Conservation (phyloP, 2,113 vertebrate genomes). For the Cygnus atratus region DNA sequence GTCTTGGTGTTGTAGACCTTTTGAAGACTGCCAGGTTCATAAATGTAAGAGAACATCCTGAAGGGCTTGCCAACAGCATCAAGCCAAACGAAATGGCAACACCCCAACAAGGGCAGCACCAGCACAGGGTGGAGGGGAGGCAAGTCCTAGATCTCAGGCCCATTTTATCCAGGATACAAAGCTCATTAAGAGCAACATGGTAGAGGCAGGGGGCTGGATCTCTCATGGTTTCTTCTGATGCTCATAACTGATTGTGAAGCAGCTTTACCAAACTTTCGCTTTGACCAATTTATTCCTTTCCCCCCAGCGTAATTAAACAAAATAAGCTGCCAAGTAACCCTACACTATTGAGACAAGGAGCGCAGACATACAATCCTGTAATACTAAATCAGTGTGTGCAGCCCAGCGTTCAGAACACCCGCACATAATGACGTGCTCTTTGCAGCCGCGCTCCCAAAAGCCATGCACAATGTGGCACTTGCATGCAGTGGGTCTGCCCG, state of each 20-base stretch:
- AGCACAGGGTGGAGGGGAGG: background rate
- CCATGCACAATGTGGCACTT: too few species aligned
- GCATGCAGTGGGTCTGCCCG: too few species aligned
- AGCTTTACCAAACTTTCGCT: background rate
- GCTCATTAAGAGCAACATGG: background rate
- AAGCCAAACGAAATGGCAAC: fast-evolving
- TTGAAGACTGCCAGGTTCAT: background rate
- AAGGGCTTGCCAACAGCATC: background rate
- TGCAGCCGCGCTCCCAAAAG: too few species aligned
- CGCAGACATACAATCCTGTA: background rate
- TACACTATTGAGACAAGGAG: background rate
- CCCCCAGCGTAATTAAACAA: background rate
- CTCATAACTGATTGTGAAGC: background rate
- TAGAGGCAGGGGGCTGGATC: background rate
- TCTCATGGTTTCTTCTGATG: background rate
- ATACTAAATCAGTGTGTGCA: too few species aligned
- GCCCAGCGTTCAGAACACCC: background rate
- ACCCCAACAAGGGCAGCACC: background rate
- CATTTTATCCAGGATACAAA: background rate
- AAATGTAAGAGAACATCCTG: background rate
- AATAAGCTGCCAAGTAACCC: background rate
- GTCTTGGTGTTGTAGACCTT: background rate
- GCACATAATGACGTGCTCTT: too few species aligned
- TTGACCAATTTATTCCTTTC: background rate
- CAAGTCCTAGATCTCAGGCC: background rate